phyloP scores from a whole-genome alignment of 1,140 invertebrate species.

The Drosophila erecta region DNA sequence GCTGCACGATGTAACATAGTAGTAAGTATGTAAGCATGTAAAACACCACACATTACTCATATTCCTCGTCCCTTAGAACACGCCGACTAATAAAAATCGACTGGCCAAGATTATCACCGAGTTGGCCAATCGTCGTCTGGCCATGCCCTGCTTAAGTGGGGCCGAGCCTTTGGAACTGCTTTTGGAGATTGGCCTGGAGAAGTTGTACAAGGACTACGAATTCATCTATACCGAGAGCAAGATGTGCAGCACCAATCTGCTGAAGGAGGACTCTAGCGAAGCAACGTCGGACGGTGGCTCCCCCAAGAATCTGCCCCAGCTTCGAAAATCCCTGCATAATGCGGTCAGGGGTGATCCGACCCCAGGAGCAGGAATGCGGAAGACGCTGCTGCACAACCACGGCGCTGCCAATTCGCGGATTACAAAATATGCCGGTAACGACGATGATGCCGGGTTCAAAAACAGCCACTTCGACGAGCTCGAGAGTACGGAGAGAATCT shows the following conservation, averaged over 20 bases:
- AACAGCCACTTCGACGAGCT: slow-evolving; percentile 77
- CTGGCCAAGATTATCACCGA: slow-evolving; percentile 80
- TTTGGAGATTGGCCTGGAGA: slow-evolving; percentile 83
- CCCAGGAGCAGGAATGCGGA: slow-evolving; percentile 44
- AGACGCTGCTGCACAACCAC: slow-evolving; percentile 70
- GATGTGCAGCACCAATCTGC: slow-evolving; percentile 64
- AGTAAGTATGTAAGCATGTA: slow-evolving; percentile 35
- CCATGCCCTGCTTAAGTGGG: slow-evolving; percentile 77
- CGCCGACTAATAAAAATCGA: slow-evolving; percentile 81
- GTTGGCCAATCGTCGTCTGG: slow-evolving; percentile 73
- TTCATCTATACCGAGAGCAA: slow-evolving; percentile 82
- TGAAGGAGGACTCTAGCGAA: slow-evolving; percentile 45
- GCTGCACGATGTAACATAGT: slow-evolving; percentile 80
- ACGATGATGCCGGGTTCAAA: slow-evolving; percentile 65
- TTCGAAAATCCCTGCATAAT: slow-evolving; percentile 82
- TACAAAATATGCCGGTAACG: slow-evolving; percentile 50
- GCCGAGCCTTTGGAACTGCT: slow-evolving; percentile 79
- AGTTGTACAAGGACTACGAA: slow-evolving; percentile 81
- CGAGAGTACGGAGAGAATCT: slow-evolving; percentile 58
- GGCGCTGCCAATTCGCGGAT: slow-evolving; percentile 28
- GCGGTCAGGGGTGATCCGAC: slow-evolving; percentile 55
- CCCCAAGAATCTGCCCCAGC: slow-evolving; percentile 52
- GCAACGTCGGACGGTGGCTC: slow-evolving; percentile 12
- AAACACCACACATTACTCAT: not conserved
- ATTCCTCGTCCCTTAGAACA: slow-evolving; percentile 57